Conservation (phyloP, 2,113 vertebrate species). For the Chlorodrepanis virens region DNA sequence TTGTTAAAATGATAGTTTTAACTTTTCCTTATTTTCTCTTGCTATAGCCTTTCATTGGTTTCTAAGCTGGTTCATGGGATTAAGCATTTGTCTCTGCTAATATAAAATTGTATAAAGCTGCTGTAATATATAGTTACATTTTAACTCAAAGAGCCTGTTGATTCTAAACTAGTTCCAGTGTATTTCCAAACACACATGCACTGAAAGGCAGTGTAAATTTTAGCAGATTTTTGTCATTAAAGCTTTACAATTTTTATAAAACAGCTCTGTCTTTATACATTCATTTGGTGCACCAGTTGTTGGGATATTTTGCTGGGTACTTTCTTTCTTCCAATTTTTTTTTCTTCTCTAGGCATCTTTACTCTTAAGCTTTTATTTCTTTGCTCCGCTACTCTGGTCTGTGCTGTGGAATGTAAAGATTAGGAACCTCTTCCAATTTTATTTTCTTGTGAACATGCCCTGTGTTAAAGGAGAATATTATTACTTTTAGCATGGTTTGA, state of each 20-base stretch:
- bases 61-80: conserved; percentile 42
- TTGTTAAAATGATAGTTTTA: not conserved
- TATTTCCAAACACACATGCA: not conserved
- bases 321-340: not conserved
- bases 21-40: not conserved
- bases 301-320: not conserved
- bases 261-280: not conserved
- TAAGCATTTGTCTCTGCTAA: conserved; percentile 57
- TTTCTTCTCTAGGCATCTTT: not conserved
- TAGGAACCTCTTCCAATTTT: not conserved
- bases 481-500: not conserved
- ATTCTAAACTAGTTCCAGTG: conserved; percentile 13
- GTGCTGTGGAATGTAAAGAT: conserved; percentile 6
- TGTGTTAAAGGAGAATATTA: not conserved
- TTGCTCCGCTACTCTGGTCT: not conserved
- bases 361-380: not conserved
- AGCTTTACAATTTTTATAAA: conserved; percentile 25
- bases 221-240: conserved; percentile 56
- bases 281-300: not conserved
- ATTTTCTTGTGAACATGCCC: not conserved
- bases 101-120: conserved; percentile 36
- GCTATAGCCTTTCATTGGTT: conserved; percentile 5
- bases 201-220: conserved; percentile 24
- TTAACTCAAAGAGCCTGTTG: conserved; percentile 32
- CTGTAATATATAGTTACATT: conserved; percentile 1